phyloP scores from a whole-genome alignment of 2,888 invertebrate species.

The Suillia variegata region DNA sequence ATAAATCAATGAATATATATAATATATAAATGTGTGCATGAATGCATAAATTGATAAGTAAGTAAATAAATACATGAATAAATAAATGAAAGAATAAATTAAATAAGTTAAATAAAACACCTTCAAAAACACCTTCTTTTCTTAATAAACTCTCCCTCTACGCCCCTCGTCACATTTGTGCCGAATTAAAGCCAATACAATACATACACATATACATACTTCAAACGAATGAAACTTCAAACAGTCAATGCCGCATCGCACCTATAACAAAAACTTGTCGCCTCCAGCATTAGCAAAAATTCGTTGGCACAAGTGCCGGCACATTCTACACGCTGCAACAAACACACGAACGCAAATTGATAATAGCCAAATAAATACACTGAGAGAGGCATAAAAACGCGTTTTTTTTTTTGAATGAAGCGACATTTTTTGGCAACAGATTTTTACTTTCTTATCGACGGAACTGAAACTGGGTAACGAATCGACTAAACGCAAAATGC shows the following conservation, averaged over 20 bases:
- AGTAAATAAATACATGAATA: no score
- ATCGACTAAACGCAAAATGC: background rate
- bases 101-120: no score
- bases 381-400: conserved; percentile 9
- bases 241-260: background rate
- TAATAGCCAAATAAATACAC: conserved; percentile 44
- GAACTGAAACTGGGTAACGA: background rate
- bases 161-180: conserved; percentile 22
- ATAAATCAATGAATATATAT: no score
- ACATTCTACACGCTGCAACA: background rate
- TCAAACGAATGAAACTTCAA: background rate
- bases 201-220: background rate
- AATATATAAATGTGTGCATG: no score
- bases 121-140: no score
- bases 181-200: conserved; percentile 29
- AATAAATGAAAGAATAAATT: no score
- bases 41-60: no score
- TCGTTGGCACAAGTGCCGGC: background rate
- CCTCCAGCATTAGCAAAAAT: conserved; percentile 3
- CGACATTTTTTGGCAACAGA: conserved; percentile 37
- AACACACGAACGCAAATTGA: conserved; percentile 27
- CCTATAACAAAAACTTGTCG: no score
- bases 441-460: conserved; percentile 47
- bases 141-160: conserved; percentile 36
- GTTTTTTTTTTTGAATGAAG: background rate